Evolutionary conservation across 2,113 vertebrate genomes (phyloP).

Genomic region (Sphyrna mokarran): DNA sequence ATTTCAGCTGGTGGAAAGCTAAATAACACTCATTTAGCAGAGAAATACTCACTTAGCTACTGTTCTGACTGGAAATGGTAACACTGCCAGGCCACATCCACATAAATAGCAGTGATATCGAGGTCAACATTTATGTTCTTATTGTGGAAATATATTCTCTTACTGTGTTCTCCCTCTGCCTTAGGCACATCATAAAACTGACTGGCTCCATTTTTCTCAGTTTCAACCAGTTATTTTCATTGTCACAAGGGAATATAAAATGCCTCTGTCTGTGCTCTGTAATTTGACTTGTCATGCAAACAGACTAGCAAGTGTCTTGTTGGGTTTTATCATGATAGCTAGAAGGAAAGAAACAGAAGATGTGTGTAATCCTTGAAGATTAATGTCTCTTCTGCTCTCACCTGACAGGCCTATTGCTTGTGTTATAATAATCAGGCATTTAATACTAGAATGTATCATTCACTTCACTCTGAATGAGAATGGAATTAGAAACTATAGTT

Average conservation of each 20-base stretch:
- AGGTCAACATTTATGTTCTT: conserved; percentile 31
- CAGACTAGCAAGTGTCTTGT: conserved; percentile 48
- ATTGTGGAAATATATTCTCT: conserved; percentile 34
- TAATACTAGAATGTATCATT: conserved; percentile 34
- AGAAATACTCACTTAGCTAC: neutral
- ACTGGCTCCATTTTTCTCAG: conserved; percentile 43
- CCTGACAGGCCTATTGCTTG: conserved; percentile 43
- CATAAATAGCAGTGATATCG: conserved; percentile 29
- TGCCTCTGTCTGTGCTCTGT: conserved; percentile 50
- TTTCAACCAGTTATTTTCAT: conserved; percentile 47
- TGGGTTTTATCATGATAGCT: conserved; percentile 51
- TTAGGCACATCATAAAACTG: conserved; percentile 39
- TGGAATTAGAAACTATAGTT: neutral
- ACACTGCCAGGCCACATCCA: conserved; percentile 4
- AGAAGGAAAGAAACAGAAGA: conserved; percentile 58
- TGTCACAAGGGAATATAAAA: conserved; percentile 55
- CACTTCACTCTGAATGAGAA: conserved; percentile 25
- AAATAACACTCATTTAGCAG: neutral
- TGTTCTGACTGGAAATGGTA: neutral
- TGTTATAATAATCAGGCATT: conserved; percentile 36
- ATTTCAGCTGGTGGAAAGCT: neutral
- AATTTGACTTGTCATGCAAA: conserved; percentile 62
- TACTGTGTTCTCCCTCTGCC: conserved; percentile 44
- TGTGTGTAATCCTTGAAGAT: conserved; percentile 56
- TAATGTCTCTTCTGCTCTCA: conserved; percentile 62